A percentile compares a stretch with the other conserved stretches of the same genome.
Evolutionary conservation across 2,113 vertebrate species (phyloP).

Genomic region (Struthidea cinerea): DNA sequence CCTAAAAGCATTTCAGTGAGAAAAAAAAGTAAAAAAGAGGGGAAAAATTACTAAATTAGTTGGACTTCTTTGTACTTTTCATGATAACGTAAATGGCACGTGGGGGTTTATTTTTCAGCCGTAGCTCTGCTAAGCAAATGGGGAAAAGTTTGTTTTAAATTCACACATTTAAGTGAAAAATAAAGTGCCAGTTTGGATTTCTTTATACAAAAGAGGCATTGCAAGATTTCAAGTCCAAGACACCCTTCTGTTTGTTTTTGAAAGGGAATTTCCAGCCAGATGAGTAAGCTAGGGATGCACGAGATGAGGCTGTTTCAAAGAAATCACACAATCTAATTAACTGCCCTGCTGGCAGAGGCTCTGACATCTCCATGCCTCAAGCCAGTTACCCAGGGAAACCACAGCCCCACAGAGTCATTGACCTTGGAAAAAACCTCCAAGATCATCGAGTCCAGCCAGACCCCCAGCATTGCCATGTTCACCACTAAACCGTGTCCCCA

Average conservation of each 20-base stretch:
- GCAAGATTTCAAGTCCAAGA: not conserved
- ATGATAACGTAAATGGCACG: rapidly evolving
- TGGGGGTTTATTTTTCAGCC: not conserved
- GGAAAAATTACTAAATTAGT: rapidly evolving
- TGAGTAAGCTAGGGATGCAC: not conserved
- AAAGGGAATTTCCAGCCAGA: not conserved
- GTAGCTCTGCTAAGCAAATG: not conserved
- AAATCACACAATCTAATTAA: not conserved
- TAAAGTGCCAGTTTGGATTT: not conserved
- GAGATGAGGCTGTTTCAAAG: not conserved
- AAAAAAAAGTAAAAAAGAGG: not conserved
- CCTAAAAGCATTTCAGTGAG: not conserved
- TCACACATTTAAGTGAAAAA: not conserved
- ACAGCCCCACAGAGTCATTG: not conserved
- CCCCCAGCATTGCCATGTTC: not conserved
- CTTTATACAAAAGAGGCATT: not conserved
- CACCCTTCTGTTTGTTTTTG: not conserved
- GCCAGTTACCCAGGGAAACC: not conserved
- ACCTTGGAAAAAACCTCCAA: not conserved
- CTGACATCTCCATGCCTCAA: not conserved
- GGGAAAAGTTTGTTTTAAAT: not conserved
- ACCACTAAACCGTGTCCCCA: not conserved
- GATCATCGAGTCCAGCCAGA: not conserved
- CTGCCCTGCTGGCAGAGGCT: not conserved
- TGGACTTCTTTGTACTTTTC: not conserved